Conservation (phyloP, 2,113 vertebrate genomes). For the Dromaius novaehollandiae region DNA sequence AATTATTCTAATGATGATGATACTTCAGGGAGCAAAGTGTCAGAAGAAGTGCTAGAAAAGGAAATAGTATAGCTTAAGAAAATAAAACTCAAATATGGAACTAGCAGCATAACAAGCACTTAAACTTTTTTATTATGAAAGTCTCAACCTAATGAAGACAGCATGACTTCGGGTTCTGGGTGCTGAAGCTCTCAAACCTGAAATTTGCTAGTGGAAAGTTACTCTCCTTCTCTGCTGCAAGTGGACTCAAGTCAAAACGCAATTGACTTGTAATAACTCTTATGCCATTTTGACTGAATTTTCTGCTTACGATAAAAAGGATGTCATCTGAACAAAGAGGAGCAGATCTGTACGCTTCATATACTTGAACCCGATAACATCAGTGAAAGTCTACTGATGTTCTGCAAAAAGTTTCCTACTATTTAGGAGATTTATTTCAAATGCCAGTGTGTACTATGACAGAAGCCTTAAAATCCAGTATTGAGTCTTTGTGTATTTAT, state of each 20-base stretch:
- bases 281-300: neutral
- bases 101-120: neutral
- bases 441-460: neutral
- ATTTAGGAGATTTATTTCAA: neutral
- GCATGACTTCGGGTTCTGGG: neutral
- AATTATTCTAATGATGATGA: constrained; percentile 73
- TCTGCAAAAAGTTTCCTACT: neutral
- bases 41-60: neutral
- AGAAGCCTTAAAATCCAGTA: neutral
- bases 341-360: neutral
- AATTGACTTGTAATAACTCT: neutral
- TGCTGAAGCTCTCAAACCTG: neutral
- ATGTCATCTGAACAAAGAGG: neutral
- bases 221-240: neutral
- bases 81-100: neutral
- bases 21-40: neutral
- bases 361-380: neutral
- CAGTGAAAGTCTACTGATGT: neutral
- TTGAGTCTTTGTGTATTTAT: neutral
- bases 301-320: neutral
- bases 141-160: neutral
- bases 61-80: neutral
- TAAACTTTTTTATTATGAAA: neutral
- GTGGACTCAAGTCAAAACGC: neutral
- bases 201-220: neutral